Base-by-base conservation (phyloP, 2,113 vertebrate species). In the Nothoprocta pentlandii region DNA sequence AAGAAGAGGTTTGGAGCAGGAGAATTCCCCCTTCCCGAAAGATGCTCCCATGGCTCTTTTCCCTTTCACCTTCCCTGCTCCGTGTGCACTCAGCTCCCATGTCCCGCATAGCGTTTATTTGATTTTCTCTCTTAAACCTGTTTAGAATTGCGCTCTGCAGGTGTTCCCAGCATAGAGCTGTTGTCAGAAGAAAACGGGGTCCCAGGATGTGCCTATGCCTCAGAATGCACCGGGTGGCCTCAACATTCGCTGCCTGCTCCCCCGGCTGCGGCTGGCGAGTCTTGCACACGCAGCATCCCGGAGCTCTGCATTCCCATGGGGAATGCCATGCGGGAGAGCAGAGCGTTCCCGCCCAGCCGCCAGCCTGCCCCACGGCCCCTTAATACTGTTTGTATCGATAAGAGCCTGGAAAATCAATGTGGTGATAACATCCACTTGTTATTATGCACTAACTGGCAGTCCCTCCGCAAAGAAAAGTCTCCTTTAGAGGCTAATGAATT, bases 21-120 rank as follows among this genome's bases (percentile, higher is more conserved):
- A 17, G 77, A 22, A 25, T 26, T n/a, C 9, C 9, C 25, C 23
- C 26, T 16, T 9, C 16, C 39, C 0, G 0, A 15, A 30, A 58
- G 59, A 79, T 25, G 17, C 25, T 42, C 73, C 30, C 64, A n/a
- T 12, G 16, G 80, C 4, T 12, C 1, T 46, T 21, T 47, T 47
- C 47, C 47, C 20, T 49, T 49, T 11, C 47, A 10, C 47, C 47
- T 49, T 49, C 47, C 47, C 47, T 22, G 47, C 47, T 49, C 46
- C 46, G 17, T 8, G 46, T 47, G 46, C 46, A 20, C 46, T 47
- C 19, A 20, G 19, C 46, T 47, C 47, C 47, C 47, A 10, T 21
- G 47, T 49, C 47, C 47, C 21, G 11, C 49, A 21, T 11, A 23
- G 49, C 49, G 10, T 22, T 21, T 49, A 22, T 49, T 14, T 26